Conservation (phyloP, 2,888 invertebrate genomes). For the Synergus japonicus region DNA sequence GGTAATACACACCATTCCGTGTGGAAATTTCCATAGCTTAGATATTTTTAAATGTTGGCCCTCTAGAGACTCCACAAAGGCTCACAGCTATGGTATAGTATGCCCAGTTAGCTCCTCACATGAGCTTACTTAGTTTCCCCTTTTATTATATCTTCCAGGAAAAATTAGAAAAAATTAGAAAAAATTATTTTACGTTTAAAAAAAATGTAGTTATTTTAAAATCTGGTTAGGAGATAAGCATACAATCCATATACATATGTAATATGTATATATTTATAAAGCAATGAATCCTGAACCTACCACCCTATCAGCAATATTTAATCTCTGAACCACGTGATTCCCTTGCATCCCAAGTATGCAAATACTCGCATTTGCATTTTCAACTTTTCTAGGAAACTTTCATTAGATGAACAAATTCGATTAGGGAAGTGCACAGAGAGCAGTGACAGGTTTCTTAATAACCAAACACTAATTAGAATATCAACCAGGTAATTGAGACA, state of each 20-base stretch:
- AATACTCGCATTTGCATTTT: constrained; percentile 42
- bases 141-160: background rate
- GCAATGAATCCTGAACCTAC: constrained; percentile 17
- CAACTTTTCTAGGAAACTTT: constrained; percentile 44
- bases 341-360: constrained; percentile 35
- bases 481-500: background rate
- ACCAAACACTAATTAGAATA: constrained; percentile 23
- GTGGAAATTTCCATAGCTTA: too few relatives aligned
- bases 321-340: constrained; percentile 23
- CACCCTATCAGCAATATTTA: constrained; percentile 36
- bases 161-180: background rate
- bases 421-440: constrained; percentile 2
- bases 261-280: constrained; percentile 5
- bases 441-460: background rate
- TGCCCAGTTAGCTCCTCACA: too few relatives aligned
- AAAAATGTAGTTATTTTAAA: background rate
- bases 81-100: too few relatives aligned
- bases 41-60: too few relatives aligned
- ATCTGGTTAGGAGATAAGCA: background rate
- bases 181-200: background rate
- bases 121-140: too few relatives aligned
- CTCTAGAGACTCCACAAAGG: too few relatives aligned
- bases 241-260: background rate
- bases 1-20: background rate
- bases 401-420: constrained; percentile 28